A percentile compares a stretch with the other conserved stretches of the same genome.
phyloP scores from a whole-genome alignment of 2,888 invertebrate genomes.

The Aphidius colemani region DNA sequence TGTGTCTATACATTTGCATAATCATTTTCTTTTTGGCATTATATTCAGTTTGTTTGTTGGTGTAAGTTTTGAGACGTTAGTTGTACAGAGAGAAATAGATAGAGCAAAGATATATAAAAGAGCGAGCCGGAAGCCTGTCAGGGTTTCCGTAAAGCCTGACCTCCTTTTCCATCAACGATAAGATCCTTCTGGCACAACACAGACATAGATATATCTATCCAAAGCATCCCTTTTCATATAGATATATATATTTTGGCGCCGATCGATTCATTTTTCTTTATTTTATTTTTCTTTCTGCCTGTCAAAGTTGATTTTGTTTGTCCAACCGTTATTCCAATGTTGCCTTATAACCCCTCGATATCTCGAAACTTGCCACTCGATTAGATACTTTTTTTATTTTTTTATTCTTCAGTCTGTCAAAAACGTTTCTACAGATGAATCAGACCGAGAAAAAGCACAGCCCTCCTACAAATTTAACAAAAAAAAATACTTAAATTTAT shows the following conservation, averaged over 20 bases:
- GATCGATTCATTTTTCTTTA: too few relatives aligned
- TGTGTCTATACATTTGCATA: too few relatives aligned
- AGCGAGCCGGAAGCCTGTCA: slow-evolving; percentile 11
- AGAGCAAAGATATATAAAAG: background rate
- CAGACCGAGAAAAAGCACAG: too few relatives aligned
- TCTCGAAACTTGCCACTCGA: slow-evolving; percentile 12
- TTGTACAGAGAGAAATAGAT: slow-evolving; percentile 1
- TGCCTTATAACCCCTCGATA: background rate
- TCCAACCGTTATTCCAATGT: background rate
- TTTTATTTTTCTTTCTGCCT: too few relatives aligned
- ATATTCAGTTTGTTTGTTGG: slow-evolving; percentile 5
- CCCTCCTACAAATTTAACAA: too few relatives aligned
- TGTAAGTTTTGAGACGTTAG: background rate
- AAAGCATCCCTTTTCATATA: background rate
- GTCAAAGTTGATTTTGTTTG: slow-evolving; percentile 3
- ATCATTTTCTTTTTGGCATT: slow-evolving; percentile 6
- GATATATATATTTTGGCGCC: too few relatives aligned
- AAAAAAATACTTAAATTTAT: too few relatives aligned
- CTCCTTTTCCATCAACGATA: slow-evolving; percentile 8
- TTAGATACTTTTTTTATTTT: slow-evolving; percentile 5
- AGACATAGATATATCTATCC: background rate
- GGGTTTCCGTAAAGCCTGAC: slow-evolving; percentile 11
- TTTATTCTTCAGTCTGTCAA: background rate
- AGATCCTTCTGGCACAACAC: background rate
- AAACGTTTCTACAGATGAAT: too few relatives aligned